Percentiles rank a stretch among this genome's conserved stretches.
These are phyloP conservation scores for Oncorhynchus mykiss DNA, from an alignment of 2,113 vertebrate genomes.

Conservation along the genomic window DNA sequence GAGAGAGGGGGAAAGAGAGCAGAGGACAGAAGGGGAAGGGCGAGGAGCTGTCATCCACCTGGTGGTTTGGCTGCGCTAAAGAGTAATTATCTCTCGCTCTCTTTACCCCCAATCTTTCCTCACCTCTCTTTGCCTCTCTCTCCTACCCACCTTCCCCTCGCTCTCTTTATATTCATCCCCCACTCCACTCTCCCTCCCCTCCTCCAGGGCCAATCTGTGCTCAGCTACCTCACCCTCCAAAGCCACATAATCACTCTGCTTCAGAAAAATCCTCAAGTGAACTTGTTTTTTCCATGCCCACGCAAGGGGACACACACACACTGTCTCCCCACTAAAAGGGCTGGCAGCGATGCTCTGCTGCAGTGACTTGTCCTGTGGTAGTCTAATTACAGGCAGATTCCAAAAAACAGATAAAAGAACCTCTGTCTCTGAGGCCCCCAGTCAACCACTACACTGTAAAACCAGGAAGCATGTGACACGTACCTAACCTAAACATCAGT, in stretches of 20 bases:
- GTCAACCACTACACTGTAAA: not conserved
- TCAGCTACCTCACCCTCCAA: constrained; percentile 43
- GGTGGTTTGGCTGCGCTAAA: constrained; percentile 46
- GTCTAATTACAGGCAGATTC: constrained; percentile 62
- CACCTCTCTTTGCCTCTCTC: constrained; percentile 34
- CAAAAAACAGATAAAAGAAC: constrained; percentile 46
- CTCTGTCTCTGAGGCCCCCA: constrained; percentile 29
- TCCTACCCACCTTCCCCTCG: constrained; percentile 14
- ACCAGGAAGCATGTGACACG: no score
- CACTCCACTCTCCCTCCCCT: constrained; percentile 2
- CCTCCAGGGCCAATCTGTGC: constrained; percentile 50
- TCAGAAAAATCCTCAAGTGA: constrained; percentile 29
- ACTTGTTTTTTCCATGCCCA: constrained; percentile 30
- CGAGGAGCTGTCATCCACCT: constrained; percentile 50
- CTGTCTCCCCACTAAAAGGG: constrained; percentile 15
- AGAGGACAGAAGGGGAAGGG: constrained; percentile 24
- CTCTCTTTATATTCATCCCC: constrained; percentile 10
- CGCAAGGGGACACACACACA: not conserved
- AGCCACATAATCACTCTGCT: constrained; percentile 57
- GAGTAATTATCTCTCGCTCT: not conserved
- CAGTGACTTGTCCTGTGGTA: constrained; percentile 64
- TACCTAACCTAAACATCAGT: no score
- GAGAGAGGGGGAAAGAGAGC: no score
- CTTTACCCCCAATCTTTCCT: constrained; percentile 46
- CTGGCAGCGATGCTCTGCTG: constrained; percentile 44